These are phyloP conservation scores for Lanistes nyassanus DNA, from an alignment of 1,140 invertebrate species.

Conservation along the genomic window DNA sequence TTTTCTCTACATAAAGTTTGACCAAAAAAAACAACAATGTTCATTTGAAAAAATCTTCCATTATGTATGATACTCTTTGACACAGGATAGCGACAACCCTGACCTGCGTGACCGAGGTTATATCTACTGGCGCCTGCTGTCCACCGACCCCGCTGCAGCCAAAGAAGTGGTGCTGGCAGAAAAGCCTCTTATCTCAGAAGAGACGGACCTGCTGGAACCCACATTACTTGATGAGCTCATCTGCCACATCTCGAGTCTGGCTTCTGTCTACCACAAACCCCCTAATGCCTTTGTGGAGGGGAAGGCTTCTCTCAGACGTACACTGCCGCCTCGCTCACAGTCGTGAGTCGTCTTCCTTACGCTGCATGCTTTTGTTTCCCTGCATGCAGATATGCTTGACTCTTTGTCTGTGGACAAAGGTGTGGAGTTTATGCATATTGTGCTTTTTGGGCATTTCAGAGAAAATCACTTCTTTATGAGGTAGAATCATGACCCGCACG, in stretches of 20 bases:
- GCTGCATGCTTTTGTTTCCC: too few species aligned
- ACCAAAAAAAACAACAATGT: too few species aligned
- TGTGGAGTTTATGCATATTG: too few species aligned
- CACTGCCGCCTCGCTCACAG: slow-evolving; percentile 58
- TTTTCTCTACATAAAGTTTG: too few species aligned
- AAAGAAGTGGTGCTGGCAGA: slow-evolving; percentile 99
- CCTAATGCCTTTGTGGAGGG: slow-evolving; percentile 99
- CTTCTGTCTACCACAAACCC: slow-evolving; percentile 99
- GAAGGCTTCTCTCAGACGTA: slow-evolving; percentile 52
- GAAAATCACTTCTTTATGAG: too few species aligned
- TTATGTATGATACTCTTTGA: slow-evolving; percentile 7
- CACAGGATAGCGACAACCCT: slow-evolving; percentile 96
- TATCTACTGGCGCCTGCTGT: slow-evolving; percentile 98
- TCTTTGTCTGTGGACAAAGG: too few species aligned
- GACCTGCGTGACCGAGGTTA: slow-evolving; percentile 98
- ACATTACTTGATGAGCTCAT: slow-evolving; percentile 98
- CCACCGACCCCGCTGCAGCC: slow-evolving; percentile 97
- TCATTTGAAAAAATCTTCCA: slow-evolving; percentile 1
- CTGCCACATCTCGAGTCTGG: slow-evolving; percentile 98
- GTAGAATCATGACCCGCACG: too few species aligned
- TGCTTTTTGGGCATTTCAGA: too few species aligned
- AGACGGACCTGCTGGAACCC: slow-evolving; percentile 98
- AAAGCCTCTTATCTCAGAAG: slow-evolving; percentile 98
- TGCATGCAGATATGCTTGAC: too few species aligned
- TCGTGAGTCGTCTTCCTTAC: slow-evolving; percentile 55